A percentile compares a stretch with the other conserved stretches of the same genome.
These are phyloP conservation scores for Disparrhopalites patrizii DNA, from an alignment of 2,888 invertebrate species.

Conservation along the genomic window DNA sequence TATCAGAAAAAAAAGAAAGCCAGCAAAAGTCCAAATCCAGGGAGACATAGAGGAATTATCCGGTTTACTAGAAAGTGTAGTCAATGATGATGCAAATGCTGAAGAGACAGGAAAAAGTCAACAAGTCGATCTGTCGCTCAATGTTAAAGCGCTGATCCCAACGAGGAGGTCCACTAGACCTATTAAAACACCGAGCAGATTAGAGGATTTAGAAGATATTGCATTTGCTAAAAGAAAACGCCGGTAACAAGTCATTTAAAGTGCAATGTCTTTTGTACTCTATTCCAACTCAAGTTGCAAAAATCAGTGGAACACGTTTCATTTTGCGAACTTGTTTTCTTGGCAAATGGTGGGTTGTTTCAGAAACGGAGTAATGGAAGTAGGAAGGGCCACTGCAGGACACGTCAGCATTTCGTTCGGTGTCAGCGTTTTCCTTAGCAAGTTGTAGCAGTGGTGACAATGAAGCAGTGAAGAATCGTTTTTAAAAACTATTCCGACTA, in stretches of 20 bases:
- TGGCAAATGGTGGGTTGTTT: too few species aligned
- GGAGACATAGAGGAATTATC: neutral
- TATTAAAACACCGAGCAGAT: conserved; percentile 21
- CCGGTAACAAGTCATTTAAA: conserved; percentile 13
- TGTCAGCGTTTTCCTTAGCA: too few species aligned
- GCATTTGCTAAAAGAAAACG: neutral
- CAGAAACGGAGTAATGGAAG: too few species aligned
- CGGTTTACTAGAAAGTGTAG: neutral
- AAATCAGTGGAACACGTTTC: too few species aligned
- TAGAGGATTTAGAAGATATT: conserved; percentile 25
- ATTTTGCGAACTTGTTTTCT: too few species aligned
- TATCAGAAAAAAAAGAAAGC: conserved; percentile 7
- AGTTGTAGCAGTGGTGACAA: too few species aligned
- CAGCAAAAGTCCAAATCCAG: conserved; percentile 3
- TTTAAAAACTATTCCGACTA: too few species aligned
- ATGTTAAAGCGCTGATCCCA: neutral
- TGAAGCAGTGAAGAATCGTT: too few species aligned
- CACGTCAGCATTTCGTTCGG: too few species aligned
- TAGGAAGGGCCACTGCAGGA: too few species aligned
- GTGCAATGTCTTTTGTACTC: too few species aligned
- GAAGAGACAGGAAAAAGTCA: neutral
- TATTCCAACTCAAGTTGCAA: too few species aligned
- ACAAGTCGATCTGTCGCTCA: neutral
- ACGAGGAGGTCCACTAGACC: conserved; percentile 27
- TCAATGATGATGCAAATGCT: neutral